Base-by-base conservation (phyloP, 2,797 vertebrate genomes). In the Trematomus bernacchii region DNA sequence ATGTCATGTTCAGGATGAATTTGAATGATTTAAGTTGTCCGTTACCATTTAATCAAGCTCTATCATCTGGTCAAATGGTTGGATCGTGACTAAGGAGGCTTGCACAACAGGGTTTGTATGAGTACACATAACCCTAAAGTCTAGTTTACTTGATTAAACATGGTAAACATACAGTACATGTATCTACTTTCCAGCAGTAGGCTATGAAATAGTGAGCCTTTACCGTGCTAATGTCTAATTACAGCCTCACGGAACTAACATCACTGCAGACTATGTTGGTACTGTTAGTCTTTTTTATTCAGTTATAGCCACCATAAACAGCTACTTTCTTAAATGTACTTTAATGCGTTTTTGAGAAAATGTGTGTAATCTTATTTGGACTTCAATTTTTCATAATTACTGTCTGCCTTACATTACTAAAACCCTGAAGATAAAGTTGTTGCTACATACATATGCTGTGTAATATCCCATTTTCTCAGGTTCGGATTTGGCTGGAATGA, bases 401-500 rank as follows among this genome's bases (percentile, higher is more conserved):
- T 1, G 2, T 44, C 19, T 68, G 47, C 16, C 44, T 62, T 54
- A 12, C 21, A 51, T 51, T 54, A 37, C 6, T 14, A 5, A 11
- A 65, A 37, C 23, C 62, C 57, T 13, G 23, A 51, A 69, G 75
- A 66, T 47, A 27, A n/a, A 27, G 37, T 42, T 33, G 48, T 44
- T 43, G 42, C 46, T 44, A 6, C n/a, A 58, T 65, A 60, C 53
- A 66, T n/a, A n/a, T 60, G 16, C 18, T 67, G 46, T 23, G 16
- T 72, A 59, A 62, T 48, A 37, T 80, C 27, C 21, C 16, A 55
- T 65, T 75, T 68, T 40, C 51, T 53, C 4, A 69, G 50, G 44
- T 78, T 78, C 0, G 6, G 14, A 54, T 79, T 77, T 61, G 37
- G 66, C 71, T 68, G 54, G 27, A 1, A 21, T 33, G 73, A 33